Conservation (phyloP, 2,797 vertebrate species). For the Macropus fuliginosus region DNA sequence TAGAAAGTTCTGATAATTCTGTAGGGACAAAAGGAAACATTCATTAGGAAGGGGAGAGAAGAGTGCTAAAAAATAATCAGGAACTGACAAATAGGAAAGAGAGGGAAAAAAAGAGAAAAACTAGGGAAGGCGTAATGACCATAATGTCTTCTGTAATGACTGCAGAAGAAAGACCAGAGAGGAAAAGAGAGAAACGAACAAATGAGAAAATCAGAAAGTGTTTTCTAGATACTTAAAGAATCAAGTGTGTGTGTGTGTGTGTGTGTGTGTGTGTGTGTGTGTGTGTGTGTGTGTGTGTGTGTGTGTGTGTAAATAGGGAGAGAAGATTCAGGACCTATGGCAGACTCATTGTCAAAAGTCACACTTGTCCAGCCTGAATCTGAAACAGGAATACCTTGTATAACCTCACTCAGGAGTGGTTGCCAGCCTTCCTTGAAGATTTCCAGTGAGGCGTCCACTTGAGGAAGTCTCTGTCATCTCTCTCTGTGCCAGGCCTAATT, state of each 20-base stretch:
- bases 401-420: background rate
- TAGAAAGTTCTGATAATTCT: background rate
- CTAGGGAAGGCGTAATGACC: background rate
- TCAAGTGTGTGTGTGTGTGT: background rate
- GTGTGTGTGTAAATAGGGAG: background rate
- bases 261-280: background rate
- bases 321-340: background rate
- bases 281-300: background rate
- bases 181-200: background rate
- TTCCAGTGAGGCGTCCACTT: background rate
- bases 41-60: background rate
- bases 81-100: background rate
- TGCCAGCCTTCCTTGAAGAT: background rate
- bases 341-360: background rate
- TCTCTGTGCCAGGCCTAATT: background rate
- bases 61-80: background rate
- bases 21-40: background rate
- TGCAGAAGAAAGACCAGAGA: background rate
- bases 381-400: background rate
- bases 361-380: background rate
- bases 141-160: background rate
- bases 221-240: background rate
- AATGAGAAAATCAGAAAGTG: background rate
- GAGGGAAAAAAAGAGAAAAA: background rate
- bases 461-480: background rate